These are phyloP conservation scores for Lithosia quadra DNA, from an alignment of 2,888 invertebrate species.

Conservation along the genomic window DNA sequence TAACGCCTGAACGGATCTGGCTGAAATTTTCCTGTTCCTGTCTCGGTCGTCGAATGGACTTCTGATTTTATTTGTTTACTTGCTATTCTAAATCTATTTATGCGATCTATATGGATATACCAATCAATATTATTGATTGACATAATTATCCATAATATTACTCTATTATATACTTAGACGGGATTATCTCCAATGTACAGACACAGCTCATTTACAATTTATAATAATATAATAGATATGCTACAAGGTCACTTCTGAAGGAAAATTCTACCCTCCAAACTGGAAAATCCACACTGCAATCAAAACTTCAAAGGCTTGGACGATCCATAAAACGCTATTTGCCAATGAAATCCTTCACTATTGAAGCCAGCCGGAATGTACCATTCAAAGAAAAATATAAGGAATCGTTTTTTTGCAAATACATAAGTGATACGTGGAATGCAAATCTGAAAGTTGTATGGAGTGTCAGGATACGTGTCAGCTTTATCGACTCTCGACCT, in stretches of 20 bases:
- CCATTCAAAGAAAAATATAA: constrained; percentile 1
- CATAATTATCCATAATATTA: no score
- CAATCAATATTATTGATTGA: no score
- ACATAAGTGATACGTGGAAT: constrained; percentile 8
- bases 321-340: neutral
- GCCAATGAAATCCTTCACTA: neutral
- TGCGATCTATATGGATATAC: no score
- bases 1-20: no score
- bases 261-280: neutral
- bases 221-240: no score
- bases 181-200: no score
- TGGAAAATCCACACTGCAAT: neutral
- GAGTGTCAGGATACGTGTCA: neutral
- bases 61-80: no score
- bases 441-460: constrained; percentile 11
- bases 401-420: neutral
- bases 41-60: no score
- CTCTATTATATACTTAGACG: no score
- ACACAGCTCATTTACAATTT: no score
- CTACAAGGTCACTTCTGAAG: neutral
- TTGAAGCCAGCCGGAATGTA: constrained; percentile 2
- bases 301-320: neutral
- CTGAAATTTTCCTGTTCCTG: no score
- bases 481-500: neutral
- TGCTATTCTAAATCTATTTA: no score